Evolutionary conservation across 1,140 invertebrate genomes (phyloP).

Genomic region (Andricus grossulariae): DNA sequence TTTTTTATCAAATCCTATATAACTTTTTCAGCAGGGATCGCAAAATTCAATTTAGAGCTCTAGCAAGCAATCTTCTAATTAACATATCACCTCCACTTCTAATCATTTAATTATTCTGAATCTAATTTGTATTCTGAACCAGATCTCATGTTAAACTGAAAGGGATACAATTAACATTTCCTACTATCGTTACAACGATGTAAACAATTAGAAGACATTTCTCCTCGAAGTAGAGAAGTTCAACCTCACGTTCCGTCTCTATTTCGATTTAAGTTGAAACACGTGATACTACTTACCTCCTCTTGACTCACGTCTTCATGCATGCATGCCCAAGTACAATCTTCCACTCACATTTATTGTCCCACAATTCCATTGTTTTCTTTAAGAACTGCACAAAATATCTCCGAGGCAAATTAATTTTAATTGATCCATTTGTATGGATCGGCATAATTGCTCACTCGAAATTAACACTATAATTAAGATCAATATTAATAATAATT

Average conservation of each 20-base stretch:
- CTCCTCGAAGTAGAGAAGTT: constrained; percentile 17
- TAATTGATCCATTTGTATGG: not conserved
- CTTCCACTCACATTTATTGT: not conserved
- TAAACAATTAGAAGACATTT: constrained; percentile 29
- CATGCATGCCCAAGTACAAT: constrained; percentile 19
- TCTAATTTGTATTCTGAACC: not conserved
- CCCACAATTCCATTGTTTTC: not conserved
- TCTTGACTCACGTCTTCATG: not conserved
- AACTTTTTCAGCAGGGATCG: too few species aligned
- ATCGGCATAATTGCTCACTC: too few species aligned
- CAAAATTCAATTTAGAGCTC: too few species aligned
- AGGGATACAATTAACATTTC: constrained; percentile 9
- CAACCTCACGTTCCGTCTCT: constrained; percentile 20
- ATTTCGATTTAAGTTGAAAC: constrained; percentile 26
- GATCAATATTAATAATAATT: too few species aligned
- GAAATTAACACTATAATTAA: too few species aligned
- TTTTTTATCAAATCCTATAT: too few species aligned
- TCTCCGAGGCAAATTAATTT: not conserved
- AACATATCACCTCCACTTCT: too few species aligned
- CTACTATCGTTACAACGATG: constrained; percentile 24
- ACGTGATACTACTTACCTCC: constrained; percentile 12
- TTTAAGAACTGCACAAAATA: not conserved
- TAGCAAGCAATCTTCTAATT: too few species aligned
- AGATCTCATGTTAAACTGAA: not conserved
- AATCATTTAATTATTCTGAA: not conserved